These are phyloP conservation scores for Pan troglodytes DNA, from an alignment of 2,113 vertebrate species.

Conservation along the genomic window NHGRI_mPanTro3-v2.1_pri NC_072416.2:27352501-27353000, in stretches of 20 bases:
- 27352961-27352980: neutral
- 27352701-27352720: neutral
- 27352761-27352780: conserved; percentile 61
- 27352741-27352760: conserved; percentile 36
- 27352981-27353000: neutral
- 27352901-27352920: neutral
- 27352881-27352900: conserved; percentile 54
- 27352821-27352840: conserved; percentile 56
- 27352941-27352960: neutral
- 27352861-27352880: conserved; percentile 61
- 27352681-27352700: conserved; percentile 3
- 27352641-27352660: conserved; percentile 45
- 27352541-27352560: neutral
- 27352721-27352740: neutral
- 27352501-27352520: neutral
- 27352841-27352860: conserved; percentile 68
- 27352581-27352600: neutral
- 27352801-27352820: conserved; percentile 58
- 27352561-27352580: neutral
- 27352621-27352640: conserved; percentile 18
- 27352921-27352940: conserved; percentile 14
- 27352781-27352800: conserved; percentile 42
- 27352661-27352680: neutral
- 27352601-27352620: neutral
- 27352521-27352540: neutral